A percentile compares a stretch with the other conserved stretches of the same genome.
phyloP scores from a whole-genome alignment of 2,113 vertebrate species.

The Serilophus lunatus region DNA sequence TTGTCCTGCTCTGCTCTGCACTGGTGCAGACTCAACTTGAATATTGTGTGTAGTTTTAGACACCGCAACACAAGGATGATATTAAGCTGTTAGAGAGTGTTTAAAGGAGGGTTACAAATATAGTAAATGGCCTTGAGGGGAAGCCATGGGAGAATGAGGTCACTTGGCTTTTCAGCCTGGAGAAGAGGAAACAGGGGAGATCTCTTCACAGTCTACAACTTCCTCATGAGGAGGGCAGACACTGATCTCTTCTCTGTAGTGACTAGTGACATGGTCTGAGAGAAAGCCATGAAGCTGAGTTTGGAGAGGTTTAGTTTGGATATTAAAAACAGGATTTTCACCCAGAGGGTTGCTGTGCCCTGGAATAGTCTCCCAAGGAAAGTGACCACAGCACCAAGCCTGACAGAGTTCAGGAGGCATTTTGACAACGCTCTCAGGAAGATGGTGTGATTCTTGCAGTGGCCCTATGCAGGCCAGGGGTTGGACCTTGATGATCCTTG shows the following conservation, averaged over 20 bases:
- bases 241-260: not conserved
- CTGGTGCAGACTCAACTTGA: rapidly evolving
- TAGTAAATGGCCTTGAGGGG: not conserved
- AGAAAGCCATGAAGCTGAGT: not conserved
- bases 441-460: not conserved
- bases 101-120: no score
- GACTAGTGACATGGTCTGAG: rapidly evolving
- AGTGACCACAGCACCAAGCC: not conserved
- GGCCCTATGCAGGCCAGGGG: not conserved
- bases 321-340: not conserved
- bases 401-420: not conserved
- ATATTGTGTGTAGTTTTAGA: not conserved
- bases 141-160: not conserved
- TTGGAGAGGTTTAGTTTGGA: not conserved
- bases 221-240: rapidly evolving
- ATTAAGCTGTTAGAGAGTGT: not conserved
- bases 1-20: rapidly evolving
- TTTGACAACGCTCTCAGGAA: rapidly evolving
- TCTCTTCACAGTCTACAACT: not conserved
- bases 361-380: not conserved
- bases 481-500: not conserved
- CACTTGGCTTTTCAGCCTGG: not conserved
- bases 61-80: not conserved
- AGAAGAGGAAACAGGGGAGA: not conserved
- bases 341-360: not conserved